These are phyloP conservation scores for Pseudochaenichthys georgianus DNA, from an alignment of 2,797 vertebrate genomes.

Conservation along the genomic window DNA sequence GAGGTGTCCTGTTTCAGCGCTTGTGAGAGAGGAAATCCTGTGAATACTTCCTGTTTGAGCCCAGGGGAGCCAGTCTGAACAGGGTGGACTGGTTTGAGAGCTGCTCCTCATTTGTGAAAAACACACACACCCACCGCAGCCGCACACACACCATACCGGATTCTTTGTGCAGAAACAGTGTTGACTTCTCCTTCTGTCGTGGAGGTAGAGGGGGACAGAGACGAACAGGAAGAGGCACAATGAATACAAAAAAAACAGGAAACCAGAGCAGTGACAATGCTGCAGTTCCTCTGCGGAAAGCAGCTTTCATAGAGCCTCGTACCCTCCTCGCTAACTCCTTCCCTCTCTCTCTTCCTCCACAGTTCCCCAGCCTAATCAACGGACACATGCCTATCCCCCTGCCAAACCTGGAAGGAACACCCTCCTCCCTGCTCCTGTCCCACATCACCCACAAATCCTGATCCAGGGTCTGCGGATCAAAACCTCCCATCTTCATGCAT, in stretches of 20 bases:
- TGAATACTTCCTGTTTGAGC: slow-evolving; percentile 87
- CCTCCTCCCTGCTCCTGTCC: slow-evolving; percentile 93
- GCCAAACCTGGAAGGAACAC: slow-evolving; percentile 91
- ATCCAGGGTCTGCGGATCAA: slow-evolving; percentile 74
- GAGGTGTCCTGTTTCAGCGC: slow-evolving; percentile 84
- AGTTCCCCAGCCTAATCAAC: slow-evolving; percentile 97
- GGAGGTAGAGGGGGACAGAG: slow-evolving; percentile 51
- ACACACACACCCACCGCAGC: slow-evolving; percentile 36
- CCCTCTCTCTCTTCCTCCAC: slow-evolving; percentile 79
- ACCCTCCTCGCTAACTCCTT: slow-evolving; percentile 60
- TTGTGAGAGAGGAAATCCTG: slow-evolving; percentile 84
- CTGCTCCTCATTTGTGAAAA: slow-evolving; percentile 78
- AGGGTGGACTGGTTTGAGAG: slow-evolving; percentile 82
- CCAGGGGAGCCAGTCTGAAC: slow-evolving; percentile 83
- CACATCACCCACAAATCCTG: slow-evolving; percentile 94
- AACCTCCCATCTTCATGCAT: slow-evolving; percentile 34
- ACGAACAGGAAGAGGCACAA: slow-evolving; percentile 74
- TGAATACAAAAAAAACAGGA: slow-evolving; percentile 72
- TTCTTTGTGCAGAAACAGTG: slow-evolving; percentile 60
- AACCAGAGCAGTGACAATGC: slow-evolving; percentile 77
- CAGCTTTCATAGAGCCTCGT: slow-evolving; percentile 60
- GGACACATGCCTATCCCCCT: slow-evolving; percentile 94
- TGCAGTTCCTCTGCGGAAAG: slow-evolving; percentile 77
- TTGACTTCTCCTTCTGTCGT: slow-evolving; percentile 57
- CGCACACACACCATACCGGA: slow-evolving; percentile 20